A percentile compares a stretch with the other conserved stretches of the same genome.
phyloP scores from a whole-genome alignment of 92 coral and sea anemone species.

The Zoanthus gigantus region DNA sequence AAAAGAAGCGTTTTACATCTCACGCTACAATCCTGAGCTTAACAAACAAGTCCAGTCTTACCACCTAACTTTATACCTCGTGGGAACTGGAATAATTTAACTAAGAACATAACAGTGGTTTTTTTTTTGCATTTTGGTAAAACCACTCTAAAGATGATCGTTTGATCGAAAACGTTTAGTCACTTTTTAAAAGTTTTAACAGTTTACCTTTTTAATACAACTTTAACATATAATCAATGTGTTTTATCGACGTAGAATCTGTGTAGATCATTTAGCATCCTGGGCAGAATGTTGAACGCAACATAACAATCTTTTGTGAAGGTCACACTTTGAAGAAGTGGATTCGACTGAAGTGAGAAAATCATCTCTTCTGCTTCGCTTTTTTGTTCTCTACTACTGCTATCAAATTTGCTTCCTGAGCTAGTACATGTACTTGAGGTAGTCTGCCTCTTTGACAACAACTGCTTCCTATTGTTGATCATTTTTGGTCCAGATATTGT shows the following conservation, averaged over 20 bases:
- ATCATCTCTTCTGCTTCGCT: conserved; percentile 53
- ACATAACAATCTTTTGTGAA: conserved; percentile 64
- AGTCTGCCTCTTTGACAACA: conserved; percentile 51
- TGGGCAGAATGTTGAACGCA: conserved; percentile 63
- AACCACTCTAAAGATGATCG: too few species aligned
- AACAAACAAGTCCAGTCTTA: too few species aligned
- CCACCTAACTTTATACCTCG: too few species aligned
- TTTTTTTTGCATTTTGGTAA: too few species aligned
- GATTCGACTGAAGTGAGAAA: conserved; percentile 47
- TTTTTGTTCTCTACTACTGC: conserved; percentile 42
- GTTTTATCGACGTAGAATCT: conserved; percentile 50
- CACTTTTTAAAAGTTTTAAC: too few species aligned
- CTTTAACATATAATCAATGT: too few species aligned
- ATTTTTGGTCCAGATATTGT: conserved; percentile 55
- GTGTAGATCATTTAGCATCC: conserved; percentile 67
- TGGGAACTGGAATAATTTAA: too few species aligned
- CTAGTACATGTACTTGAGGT: conserved; percentile 23
- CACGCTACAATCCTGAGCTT: too few species aligned
- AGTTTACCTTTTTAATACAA: too few species aligned
- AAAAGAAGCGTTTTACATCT: too few species aligned
- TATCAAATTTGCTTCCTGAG: conserved; percentile 16
- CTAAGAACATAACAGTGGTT: too few species aligned
- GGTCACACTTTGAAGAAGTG: conserved; percentile 69
- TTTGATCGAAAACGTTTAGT: too few species aligned
- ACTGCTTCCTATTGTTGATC: conserved; percentile 61